Conservation (phyloP, 1,140 invertebrate species). For the Pararge aegeria region DNA sequence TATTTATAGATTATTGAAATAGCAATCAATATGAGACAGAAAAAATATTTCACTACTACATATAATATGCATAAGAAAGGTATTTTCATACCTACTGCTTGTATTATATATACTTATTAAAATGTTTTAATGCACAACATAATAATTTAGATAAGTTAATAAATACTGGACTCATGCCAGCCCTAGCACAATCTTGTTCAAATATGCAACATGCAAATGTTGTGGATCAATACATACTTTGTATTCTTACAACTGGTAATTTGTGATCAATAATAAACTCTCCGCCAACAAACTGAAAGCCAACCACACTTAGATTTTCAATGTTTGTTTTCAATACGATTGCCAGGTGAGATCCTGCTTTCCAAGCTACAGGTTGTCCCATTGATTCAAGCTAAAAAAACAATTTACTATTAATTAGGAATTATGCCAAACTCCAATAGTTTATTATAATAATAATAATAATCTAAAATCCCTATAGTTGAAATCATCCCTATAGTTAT, state of each 20-base stretch:
- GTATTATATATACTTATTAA: too few species aligned
- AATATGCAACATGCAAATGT: not conserved
- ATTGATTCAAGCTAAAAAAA: slow-evolving; percentile 64
- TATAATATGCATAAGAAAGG: too few species aligned
- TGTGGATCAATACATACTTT: slow-evolving; percentile 50
- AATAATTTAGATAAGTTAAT: not conserved
- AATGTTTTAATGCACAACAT: not conserved
- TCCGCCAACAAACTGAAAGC: slow-evolving; percentile 65
- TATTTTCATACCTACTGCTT: too few species aligned
- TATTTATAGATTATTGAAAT: too few species aligned
- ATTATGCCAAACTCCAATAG: not conserved
- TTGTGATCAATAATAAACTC: slow-evolving; percentile 71
- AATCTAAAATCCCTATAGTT: too few species aligned
- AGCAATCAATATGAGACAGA: too few species aligned
- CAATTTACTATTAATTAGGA: not conserved
- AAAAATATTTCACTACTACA: too few species aligned
- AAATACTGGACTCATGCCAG: not conserved
- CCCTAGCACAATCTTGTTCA: not conserved
- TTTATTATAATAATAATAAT: too few species aligned
- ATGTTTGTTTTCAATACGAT: slow-evolving; percentile 70
- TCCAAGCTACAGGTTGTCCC: slow-evolving; percentile 71
- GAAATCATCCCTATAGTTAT: too few species aligned
- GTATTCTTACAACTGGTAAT: slow-evolving; percentile 67
- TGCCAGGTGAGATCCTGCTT: slow-evolving; percentile 65
- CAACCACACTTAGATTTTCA: slow-evolving; percentile 62